phyloP scores from a whole-genome alignment of 2,888 invertebrate species.

The Aleiodes testaceus region DNA sequence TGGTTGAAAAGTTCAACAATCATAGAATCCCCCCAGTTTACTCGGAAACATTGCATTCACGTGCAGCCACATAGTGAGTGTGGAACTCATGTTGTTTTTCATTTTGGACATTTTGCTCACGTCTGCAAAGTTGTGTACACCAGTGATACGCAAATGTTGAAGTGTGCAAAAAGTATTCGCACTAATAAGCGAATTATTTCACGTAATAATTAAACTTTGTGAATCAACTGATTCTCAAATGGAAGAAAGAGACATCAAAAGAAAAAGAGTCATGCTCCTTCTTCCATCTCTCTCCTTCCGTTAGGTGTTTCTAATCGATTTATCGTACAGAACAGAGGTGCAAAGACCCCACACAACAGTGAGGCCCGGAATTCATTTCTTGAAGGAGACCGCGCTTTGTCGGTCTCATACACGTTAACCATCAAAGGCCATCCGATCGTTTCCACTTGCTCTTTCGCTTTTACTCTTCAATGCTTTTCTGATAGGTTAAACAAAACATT shows the following conservation, averaged over 20 bases:
- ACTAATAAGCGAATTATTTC: background rate
- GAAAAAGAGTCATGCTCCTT: background rate
- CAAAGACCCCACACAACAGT: conserved; percentile 5
- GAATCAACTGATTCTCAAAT: background rate
- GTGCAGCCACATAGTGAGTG: background rate
- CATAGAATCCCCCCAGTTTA: conserved; percentile 36
- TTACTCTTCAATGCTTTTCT: conserved; percentile 4
- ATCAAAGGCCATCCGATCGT: conserved; percentile 15
- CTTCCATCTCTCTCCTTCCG: conserved; percentile 13
- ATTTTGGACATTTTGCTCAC: conserved; percentile 1
- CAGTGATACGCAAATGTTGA: background rate
- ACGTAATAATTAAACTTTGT: background rate
- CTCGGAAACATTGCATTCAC: background rate
- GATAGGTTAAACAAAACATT: conserved; percentile 14
- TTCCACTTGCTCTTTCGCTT: conserved; percentile 23
- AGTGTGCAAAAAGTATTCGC: background rate
- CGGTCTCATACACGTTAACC: conserved; percentile 20
- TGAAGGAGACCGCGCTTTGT: conserved; percentile 28
- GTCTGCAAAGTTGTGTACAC: conserved; percentile 8
- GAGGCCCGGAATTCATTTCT: conserved; percentile 14
- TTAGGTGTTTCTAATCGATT: conserved; percentile 27
- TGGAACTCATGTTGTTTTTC: conserved; percentile 3
- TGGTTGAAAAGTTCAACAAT: conserved; percentile 45
- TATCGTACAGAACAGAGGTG: conserved; percentile 8
- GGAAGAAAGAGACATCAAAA: background rate